These are phyloP conservation scores for Caenorhabditis macrosperma DNA, from an alignment of 2,888 invertebrate species.

Conservation along the genomic window DNA sequence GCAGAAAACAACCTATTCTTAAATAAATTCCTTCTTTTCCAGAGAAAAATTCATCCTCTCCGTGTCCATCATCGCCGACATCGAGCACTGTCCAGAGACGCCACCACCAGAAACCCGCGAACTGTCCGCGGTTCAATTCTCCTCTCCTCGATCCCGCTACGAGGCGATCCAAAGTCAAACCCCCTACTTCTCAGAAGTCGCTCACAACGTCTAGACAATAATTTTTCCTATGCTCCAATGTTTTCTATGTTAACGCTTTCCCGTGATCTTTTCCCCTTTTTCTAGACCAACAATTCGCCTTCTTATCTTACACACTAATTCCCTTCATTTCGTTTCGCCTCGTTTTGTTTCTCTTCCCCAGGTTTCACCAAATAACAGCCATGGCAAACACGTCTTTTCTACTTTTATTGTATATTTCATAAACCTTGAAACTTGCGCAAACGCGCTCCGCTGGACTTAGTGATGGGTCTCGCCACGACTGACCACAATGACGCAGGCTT, in stretches of 20 bases:
- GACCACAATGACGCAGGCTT: too few species aligned
- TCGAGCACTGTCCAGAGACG: slow-evolving; percentile 80
- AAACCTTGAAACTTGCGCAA: too few species aligned
- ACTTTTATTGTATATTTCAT: not conserved
- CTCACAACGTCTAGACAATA: slow-evolving; percentile 52
- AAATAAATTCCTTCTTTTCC: slow-evolving; percentile 40
- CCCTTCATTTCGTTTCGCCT: slow-evolving; percentile 1
- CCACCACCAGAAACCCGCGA: slow-evolving; percentile 75
- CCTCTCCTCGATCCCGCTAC: slow-evolving; percentile 47
- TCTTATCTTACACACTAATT: too few species aligned
- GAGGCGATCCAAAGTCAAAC: slow-evolving; percentile 54
- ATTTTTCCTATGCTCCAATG: slow-evolving; percentile 9
- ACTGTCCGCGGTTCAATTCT: slow-evolving; percentile 50
- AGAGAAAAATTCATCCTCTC: slow-evolving; percentile 90
- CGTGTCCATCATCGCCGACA: slow-evolving; percentile 80
- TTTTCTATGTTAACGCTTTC: slow-evolving; percentile 6
- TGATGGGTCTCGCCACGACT: too few species aligned
- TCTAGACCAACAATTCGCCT: slow-evolving; percentile 29
- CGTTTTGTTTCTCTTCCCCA: slow-evolving; percentile 6
- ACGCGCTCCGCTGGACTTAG: too few species aligned
- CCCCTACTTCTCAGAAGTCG: slow-evolving; percentile 58
- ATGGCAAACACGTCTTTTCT: slow-evolving; percentile 6
- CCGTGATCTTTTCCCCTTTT: slow-evolving; percentile 34
- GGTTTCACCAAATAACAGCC: slow-evolving; percentile 31
- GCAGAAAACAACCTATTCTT: not conserved